These are phyloP conservation scores for Arctia plantaginis DNA, from an alignment of 2,888 invertebrate species.

Conservation along the genomic window DNA sequence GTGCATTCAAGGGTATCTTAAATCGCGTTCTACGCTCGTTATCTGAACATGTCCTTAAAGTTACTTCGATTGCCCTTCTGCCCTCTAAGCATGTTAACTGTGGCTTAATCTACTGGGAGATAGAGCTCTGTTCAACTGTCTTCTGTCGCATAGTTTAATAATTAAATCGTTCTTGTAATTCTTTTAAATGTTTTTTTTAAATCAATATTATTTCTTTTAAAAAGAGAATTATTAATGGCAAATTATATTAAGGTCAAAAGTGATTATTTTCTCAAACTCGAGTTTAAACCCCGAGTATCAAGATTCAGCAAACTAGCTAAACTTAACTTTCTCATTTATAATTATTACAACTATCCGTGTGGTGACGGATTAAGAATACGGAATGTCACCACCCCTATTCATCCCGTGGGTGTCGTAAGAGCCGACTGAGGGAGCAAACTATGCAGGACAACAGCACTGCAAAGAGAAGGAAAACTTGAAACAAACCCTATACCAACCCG, in stretches of 20 bases:
- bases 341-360: too few relatives aligned
- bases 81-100: constrained; percentile 10
- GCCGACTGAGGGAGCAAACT: too few relatives aligned
- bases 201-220: background rate
- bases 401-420: too few relatives aligned
- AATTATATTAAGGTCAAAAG: background rate
- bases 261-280: background rate
- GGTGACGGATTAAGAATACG: too few relatives aligned
- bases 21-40: background rate
- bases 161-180: constrained; percentile 5
- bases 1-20: too few relatives aligned
- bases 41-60: background rate
- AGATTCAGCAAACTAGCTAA: background rate
- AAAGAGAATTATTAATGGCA: background rate
- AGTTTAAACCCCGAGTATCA: too few relatives aligned
- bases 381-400: too few relatives aligned
- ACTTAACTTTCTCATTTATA: background rate
- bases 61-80: constrained; percentile 6
- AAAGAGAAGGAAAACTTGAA: too few relatives aligned
- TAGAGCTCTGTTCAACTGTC: constrained; percentile 1
- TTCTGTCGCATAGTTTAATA: constrained; percentile 10
- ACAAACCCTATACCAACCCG: too few relatives aligned
- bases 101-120: constrained; percentile 5
- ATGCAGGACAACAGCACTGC: too few relatives aligned
- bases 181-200: background rate